Evolutionary conservation across 2,888 invertebrate genomes (phyloP), one percentile per base, ranked within the genome.

Genomic region (Acronicta alni): DNA sequence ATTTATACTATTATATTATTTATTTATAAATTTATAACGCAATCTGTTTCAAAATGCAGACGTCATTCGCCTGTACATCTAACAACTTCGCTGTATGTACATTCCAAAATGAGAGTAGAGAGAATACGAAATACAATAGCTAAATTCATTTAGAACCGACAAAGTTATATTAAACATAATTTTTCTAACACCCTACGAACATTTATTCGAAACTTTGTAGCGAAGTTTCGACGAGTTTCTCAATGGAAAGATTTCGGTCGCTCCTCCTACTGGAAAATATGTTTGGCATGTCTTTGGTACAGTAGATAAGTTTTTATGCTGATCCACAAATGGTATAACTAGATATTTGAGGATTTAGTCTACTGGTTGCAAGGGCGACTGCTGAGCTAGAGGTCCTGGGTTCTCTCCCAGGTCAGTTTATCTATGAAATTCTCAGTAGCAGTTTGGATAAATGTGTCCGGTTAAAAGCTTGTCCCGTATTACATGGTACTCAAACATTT

Each of bases 201-300:
- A 10, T 73, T 73, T 30, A 54, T 32, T 61, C n/a, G 0, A 15
- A 17, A 43, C 44, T 54, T 44, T 30, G 20, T 39, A 7, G 16
- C 35, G 16, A 73, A 73, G 61, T 73, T 75, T 23, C 38, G 59
- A 60, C 62, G 65, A 65, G 62, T 65, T 67, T 59, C 38, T 52
- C 39, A 26, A 54, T 54, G 57, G 57, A 65, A 65, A 67, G 57
- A 71, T 75, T 72, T 62, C 43, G 42, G 42, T 17, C 39, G 56
- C 43, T 49, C 43, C 43, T 65, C 57, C 18, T 57, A 47, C 35
- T 15, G 37, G 10, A 44, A 71, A 75, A 58, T 67, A 67, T 67
- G 67, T 57, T 44, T 17, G 41, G 57, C 52, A 73, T 74, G 42
- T 63, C 62, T 72, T 62, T 57, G 52, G 42, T 57, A 48, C 44